Evolutionary conservation across 2,888 invertebrate genomes (phyloP).

Genomic region (Eudemis profundana): DNA sequence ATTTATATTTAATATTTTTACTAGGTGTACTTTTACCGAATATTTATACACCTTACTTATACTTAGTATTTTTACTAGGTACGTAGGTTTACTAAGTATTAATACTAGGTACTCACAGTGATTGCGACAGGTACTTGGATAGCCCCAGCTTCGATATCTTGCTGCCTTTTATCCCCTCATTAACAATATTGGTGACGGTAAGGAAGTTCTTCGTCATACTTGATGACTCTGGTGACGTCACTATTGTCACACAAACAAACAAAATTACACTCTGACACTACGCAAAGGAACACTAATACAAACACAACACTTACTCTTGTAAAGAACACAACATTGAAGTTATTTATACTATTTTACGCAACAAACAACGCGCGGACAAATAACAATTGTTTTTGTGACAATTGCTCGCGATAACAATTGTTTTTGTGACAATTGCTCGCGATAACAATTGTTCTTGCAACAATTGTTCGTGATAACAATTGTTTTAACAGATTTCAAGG

Average conservation of each 20-base stretch:
- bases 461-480: constrained; percentile 18
- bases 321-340: constrained; percentile 78
- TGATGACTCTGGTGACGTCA: constrained; percentile 80
- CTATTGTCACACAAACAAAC: constrained; percentile 64
- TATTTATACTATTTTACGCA: constrained; percentile 63
- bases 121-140: constrained; percentile 91
- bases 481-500: constrained; percentile 45
- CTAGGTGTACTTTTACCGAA: no score
- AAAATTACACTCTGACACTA: constrained; percentile 45
- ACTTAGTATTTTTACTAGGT: no score
- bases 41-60: no score
- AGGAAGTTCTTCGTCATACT: constrained; percentile 86
- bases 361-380: constrained; percentile 75
- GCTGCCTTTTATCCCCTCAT: constrained; percentile 91
- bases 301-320: constrained; percentile 71
- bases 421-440: neutral
- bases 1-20: no score
- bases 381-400: constrained; percentile 39
- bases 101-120: constrained; percentile 87
- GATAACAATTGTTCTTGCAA: neutral
- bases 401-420: constrained; percentile 37
- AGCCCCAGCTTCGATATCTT: constrained; percentile 90
- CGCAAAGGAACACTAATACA: constrained; percentile 33
- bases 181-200: constrained; percentile 87
- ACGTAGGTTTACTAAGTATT: no score